phyloP scores from a whole-genome alignment of 92 coral and sea anemone species.

The Parazoanthus swiftii region DNA sequence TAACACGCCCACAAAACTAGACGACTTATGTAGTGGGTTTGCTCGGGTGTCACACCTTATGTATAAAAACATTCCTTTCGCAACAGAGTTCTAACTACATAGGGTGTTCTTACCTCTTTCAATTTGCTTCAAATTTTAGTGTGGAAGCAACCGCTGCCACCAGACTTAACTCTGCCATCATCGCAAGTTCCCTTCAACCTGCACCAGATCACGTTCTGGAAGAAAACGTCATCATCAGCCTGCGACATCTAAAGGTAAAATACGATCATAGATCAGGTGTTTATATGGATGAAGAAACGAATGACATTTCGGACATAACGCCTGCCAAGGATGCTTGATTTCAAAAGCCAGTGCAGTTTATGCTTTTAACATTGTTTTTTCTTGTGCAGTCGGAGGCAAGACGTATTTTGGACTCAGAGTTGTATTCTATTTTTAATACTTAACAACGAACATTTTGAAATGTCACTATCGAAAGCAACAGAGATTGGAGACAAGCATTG shows the following conservation, averaged over 20 bases:
- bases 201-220: conserved; percentile 22
- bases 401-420: not conserved
- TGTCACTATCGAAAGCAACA: too few relatives aligned
- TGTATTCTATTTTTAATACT: too few relatives aligned
- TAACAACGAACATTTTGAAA: too few relatives aligned
- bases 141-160: not conserved
- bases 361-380: not conserved
- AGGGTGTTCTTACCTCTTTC: not conserved
- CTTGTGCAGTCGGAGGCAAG: not conserved
- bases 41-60: not conserved
- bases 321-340: not conserved
- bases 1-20: not conserved
- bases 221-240: not conserved
- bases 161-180: conserved; percentile 23
- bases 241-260: conserved; percentile 14
- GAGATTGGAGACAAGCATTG: too few relatives aligned
- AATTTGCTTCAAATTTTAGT: not conserved
- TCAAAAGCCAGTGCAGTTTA: not conserved
- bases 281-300: not conserved
- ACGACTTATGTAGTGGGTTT: not conserved
- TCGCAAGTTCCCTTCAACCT: conserved; percentile 35
- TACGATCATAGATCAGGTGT: not conserved
- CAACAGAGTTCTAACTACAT: not conserved
- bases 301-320: not conserved
- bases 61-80: too few relatives aligned